Evolutionary conservation across 2,888 invertebrate genomes (phyloP).

Genomic region (Pammene fasciana): DNA sequence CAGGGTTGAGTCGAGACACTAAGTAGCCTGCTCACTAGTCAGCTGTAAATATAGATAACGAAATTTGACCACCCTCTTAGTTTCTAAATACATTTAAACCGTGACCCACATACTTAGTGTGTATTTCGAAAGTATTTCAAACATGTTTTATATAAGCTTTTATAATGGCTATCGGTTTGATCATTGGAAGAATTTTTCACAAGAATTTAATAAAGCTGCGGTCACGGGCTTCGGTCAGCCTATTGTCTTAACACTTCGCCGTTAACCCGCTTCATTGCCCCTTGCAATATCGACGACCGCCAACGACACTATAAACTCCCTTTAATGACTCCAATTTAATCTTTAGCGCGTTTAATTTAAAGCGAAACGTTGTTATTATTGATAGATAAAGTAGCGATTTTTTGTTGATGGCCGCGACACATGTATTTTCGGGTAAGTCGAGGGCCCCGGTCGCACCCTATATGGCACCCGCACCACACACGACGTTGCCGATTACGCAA

Average conservation of each 20-base stretch:
- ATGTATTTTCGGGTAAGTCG: conserved; percentile 42
- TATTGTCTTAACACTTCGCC: conserved; percentile 54
- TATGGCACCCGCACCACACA: conserved; percentile 70
- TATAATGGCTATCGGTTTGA: conserved; percentile 1
- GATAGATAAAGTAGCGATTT: conserved; percentile 57
- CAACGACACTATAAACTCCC: conserved; percentile 47
- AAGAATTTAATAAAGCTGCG: conserved; percentile 36
- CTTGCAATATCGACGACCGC: conserved; percentile 47
- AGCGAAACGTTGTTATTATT: conserved; percentile 52
- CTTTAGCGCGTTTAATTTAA: conserved; percentile 43
- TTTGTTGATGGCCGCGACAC: conserved; percentile 47
- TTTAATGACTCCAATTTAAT: conserved; percentile 45
- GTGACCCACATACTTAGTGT: conserved; percentile 29
- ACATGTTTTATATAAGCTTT: conserved; percentile 22
- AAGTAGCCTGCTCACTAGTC: conserved; percentile 3
- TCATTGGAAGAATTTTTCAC: conserved; percentile 42
- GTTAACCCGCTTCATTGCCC: conserved; percentile 51
- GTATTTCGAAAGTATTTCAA: conserved; percentile 12
- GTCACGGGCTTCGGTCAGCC: conserved; percentile 39
- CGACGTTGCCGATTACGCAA: conserved; percentile 69
- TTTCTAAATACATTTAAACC: conserved; percentile 15
- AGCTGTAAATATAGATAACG: conserved; percentile 4
- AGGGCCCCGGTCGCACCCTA: conserved; percentile 56
- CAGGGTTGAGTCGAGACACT: conserved; percentile 3
- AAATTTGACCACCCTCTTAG: not conserved